Base-by-base conservation (phyloP, 2,888 invertebrate genomes). In the Alsophila aescularia region DNA sequence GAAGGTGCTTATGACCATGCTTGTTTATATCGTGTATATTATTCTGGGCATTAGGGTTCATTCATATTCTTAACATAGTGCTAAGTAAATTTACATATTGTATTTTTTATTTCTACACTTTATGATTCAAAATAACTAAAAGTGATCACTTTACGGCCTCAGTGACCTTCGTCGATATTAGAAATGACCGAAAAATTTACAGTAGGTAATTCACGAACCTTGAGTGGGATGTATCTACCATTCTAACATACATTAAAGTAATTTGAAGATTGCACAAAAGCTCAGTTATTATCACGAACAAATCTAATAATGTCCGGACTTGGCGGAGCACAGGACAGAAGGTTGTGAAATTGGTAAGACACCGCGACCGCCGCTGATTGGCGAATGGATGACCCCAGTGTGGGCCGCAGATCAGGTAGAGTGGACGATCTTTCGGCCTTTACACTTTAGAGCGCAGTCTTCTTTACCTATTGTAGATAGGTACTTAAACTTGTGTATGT, bases 311-410 rank as follows among this genome's bases (percentile, higher is more conserved):
- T 45, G 47, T 53, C 50, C 49, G 55, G 57, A 53, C 50, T 57
- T 56, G 51, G 31, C 50, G 51, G 44, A 45, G 50, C 65, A 60
- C 59, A 58, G 56, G 60, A 36, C 44, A 43, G 32, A 21, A 15
- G 44, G 56, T 77, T 75, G 68, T 71, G 72, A 70, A 72, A 77
- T 65, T 45, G 13, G 51, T 60, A 63, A 62, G 61, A 58, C 60
- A 52, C 52, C 47, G 53, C 52, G 57, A 13, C 29, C 34, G 4
- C 44, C 45, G 54, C 50, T 50, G 55, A 40, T 43, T 50, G 62
- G 72, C 68, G 72, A 71, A 62, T 60, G 74, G 70, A 70, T 73
- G 74, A 75, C 73, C 74, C 63, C 24, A 24, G 24, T 61, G 58
- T 39, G n/a, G n/a, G n/a, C n/a, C n/a, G n/a, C n/a, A n/a, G n/a